Base-by-base conservation (phyloP, 2,113 vertebrate genomes). In the Perccottus glenii region DNA sequence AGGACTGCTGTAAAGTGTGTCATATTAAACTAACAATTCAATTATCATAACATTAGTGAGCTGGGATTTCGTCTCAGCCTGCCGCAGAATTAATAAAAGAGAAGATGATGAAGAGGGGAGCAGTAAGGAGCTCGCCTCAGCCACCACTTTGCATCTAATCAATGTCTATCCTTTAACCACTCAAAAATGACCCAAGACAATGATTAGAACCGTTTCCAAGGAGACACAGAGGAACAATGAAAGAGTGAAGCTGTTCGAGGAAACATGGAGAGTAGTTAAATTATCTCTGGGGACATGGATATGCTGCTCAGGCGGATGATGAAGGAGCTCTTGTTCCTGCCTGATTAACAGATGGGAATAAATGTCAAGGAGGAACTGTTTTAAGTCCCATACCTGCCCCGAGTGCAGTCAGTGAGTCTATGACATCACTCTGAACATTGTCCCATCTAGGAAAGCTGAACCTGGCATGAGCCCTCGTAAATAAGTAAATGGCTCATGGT, bases 201-300 rank as follows among this genome's bases (percentile, higher is more conserved):
- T 6, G 6, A 42, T 43, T 44, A 44, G 15, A 15, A 27, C 19
- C 4, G 67, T 75, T 53, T 46, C 64, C 55, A 56, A 2, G 67
- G 63, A 49, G 67, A 71, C 70, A 4, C 5, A 16, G 10, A 51
- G 16, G 19, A 27, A 27, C 19, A 27, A 27, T 27, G 3, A 46
- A n/a, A 27, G 27, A 27, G 47, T 6, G 27, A 11, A n/a, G 9
- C 4, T 9, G n/a, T 5, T 5, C 19, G 19, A 11, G 53, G 15
- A 46, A 6, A 32, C 6, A 50, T 10, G 33, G 33, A 48, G 11
- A 51, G 59, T 27, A 35, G 47, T 60, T 48, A 36, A 55, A 45
- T 38, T 11, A 36, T 35, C 27, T 50, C 38, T 36, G 33, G 12
- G 11, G 45, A 48, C 33, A 32, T 1, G 2, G 48, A 32, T 70